Evolutionary conservation across 1,140 invertebrate genomes (phyloP), one percentile per base, ranked within the genome.

Genomic region (Gonioctena quinquepunctata): DNA sequence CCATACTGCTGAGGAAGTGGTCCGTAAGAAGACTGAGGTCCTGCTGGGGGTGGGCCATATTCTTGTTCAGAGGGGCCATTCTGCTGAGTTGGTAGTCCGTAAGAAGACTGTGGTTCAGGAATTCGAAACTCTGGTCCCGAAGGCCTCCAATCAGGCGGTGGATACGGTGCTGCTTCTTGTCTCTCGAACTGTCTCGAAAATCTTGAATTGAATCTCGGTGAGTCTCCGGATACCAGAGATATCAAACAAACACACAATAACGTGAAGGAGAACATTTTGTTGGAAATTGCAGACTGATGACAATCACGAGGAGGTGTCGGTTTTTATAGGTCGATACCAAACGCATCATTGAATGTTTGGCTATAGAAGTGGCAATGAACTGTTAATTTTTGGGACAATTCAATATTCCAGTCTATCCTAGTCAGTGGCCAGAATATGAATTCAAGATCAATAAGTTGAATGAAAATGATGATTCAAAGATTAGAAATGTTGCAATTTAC

Each of bases 41-140:
- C n/a, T n/a, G n/a, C n/a, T n/a, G n/a, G n/a, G 18, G 74, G 74
- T 13, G 74, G 74, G 27, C 74, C 74, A 60, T 76, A 76, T 25
- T 69, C 56, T 21, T 69, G 48, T 26, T 57, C 7, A 11, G 62
- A 28, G 2, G 62, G 25, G 61, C 74, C 71, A 64, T 76, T 73
- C 26, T 69, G 25, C 26, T 69, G 48, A 11, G 67, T 8, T 19
- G 62, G 62, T 6, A 28, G 57, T 60, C 52, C 52, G 19, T 54
- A 54, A n/a, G 33, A 42, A 42, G 33, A 3, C 33, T 42, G 33
- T 3, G 33, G 7, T n/a, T 54, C 18, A 1, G 52, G 59, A 61
- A 61, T 18, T 61, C 18, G 16, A 11, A 61, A 28, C 22, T 25
- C 18, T 4, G 59, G 22, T 33, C 59, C 59, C 11, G 23, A 25